Evolutionary conservation across 1,140 invertebrate species (phyloP).

Genomic region (Melanaphis sacchari): DNA sequence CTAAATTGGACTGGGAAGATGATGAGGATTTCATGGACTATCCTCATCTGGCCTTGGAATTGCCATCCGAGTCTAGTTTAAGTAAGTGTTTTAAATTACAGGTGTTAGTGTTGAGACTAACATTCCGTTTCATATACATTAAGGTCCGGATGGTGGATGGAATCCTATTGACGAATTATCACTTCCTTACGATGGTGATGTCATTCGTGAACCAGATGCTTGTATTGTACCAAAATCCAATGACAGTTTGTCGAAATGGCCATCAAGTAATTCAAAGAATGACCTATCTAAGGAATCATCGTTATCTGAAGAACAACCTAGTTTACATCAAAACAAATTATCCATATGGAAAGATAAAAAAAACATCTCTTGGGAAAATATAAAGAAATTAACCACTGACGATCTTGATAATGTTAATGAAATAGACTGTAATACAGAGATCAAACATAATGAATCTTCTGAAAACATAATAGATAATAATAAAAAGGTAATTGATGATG

Average conservation of each 20-base stretch:
- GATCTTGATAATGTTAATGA: background rate
- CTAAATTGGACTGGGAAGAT: slow-evolving; percentile 50
- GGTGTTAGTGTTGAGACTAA: background rate
- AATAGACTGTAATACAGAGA: slow-evolving; percentile 7
- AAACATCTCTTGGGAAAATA: background rate
- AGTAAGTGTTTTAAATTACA: slow-evolving; percentile 18
- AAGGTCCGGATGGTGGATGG: slow-evolving; percentile 45
- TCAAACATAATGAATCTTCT: background rate
- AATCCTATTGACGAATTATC: slow-evolving; percentile 32
- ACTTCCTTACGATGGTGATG: slow-evolving; percentile 23
- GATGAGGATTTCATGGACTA: slow-evolving; percentile 40
- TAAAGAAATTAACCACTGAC: background rate
- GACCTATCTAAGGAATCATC: background rate
- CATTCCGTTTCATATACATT: background rate
- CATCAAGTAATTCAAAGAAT: background rate
- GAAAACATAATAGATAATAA: background rate
- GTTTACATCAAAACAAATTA: background rate
- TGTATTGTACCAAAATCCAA: background rate
- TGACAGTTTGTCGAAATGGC: background rate
- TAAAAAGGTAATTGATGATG: background rate
- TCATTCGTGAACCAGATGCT: background rate
- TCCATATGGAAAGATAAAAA: slow-evolving; percentile 23
- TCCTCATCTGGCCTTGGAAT: slow-evolving; percentile 43
- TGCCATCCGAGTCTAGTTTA: slow-evolving; percentile 45
- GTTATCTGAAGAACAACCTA: background rate